Conservation (phyloP, 2,113 vertebrate genomes). For the Vulpes lagopus region DNA sequence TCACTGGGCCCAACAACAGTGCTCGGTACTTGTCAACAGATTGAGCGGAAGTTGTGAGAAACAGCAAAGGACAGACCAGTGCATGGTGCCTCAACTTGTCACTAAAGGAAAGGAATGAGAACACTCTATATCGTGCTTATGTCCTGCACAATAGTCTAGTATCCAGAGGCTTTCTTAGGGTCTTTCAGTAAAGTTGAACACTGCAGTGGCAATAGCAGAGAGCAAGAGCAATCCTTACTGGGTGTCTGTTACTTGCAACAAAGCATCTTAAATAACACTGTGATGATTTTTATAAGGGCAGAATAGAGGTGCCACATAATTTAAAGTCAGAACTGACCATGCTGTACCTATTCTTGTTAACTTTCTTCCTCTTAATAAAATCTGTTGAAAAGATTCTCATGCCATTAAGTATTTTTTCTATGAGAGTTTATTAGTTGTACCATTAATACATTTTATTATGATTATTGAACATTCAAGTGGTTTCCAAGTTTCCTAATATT, state of each 20-base stretch:
- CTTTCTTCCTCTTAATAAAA: background rate
- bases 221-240: background rate
- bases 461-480: background rate
- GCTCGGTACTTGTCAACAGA: background rate
- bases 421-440: background rate
- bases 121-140: background rate
- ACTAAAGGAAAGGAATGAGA: background rate
- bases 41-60: background rate
- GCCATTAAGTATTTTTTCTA: background rate
- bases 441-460: background rate
- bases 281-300: background rate
- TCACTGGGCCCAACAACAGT: background rate
- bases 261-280: background rate
- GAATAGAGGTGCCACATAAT: background rate
- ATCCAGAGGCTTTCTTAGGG: background rate
- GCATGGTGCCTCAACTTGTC: background rate
- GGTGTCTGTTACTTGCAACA: background rate
- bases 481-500: background rate
- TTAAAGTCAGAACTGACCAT: background rate
- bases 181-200: background rate
- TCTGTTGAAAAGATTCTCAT: background rate
- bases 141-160: background rate
- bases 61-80: background rate
- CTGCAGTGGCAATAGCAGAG: background rate
- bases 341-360: background rate